Percentiles rank a stretch among this genome's conserved stretches.
Conservation (phyloP, 2,113 vertebrate species). For the Scopus umbretta region DNA sequence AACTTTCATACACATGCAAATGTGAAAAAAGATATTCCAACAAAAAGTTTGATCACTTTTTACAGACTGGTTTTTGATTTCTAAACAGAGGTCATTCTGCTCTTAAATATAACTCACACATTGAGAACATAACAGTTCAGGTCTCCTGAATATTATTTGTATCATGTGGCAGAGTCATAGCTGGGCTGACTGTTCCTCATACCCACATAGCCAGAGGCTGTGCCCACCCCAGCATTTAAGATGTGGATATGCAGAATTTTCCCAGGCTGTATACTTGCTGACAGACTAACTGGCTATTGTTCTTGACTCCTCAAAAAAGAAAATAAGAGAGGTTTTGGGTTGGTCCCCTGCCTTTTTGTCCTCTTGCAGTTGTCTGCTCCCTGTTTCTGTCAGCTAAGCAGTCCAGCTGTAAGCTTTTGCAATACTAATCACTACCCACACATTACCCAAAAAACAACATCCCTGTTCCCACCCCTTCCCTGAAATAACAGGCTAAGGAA, state of each 20-base stretch:
- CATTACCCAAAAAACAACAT: constrained; percentile 42
- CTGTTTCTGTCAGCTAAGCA: constrained; percentile 36
- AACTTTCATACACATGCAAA: neutral
- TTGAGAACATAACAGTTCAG: neutral
- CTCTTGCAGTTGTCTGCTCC: neutral
- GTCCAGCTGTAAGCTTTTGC: constrained; percentile 45
- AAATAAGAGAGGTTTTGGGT: neutral
- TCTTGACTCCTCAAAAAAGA: neutral
- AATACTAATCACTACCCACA: constrained; percentile 41
- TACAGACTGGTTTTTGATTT: neutral
- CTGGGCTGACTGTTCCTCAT: neutral
- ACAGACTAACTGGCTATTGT: neutral
- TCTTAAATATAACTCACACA: neutral
- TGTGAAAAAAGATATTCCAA: neutral
- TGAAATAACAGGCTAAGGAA: constrained; percentile 59
- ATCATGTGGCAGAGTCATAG: neutral
- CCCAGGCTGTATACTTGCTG: neutral
- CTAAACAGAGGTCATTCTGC: neutral
- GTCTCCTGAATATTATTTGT: neutral
- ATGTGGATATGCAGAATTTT: neutral
- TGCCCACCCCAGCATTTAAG: neutral
- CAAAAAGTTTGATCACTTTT: neutral
- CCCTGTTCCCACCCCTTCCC: constrained; percentile 37
- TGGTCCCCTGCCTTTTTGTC: neutral
- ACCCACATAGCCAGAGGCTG: neutral